phyloP scores from a whole-genome alignment of 2,113 vertebrate species.

The Siniperca chuatsi region DNA sequence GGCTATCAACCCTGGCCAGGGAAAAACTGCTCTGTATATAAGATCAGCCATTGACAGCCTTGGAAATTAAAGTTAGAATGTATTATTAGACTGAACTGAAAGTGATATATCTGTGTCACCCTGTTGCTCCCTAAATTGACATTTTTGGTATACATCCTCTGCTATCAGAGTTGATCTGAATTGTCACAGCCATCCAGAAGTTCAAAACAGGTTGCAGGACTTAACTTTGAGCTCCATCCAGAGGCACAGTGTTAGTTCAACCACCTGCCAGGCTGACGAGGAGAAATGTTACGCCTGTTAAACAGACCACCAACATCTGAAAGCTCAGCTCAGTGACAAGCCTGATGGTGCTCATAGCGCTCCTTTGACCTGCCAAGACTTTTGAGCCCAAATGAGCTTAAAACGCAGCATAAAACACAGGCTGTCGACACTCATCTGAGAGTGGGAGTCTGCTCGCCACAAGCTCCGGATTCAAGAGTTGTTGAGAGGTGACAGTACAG shows the following conservation, averaged over 20 bases:
- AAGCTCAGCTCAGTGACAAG: constrained; percentile 52
- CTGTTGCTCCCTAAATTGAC: background rate
- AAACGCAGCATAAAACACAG: constrained; percentile 66
- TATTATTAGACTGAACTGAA: constrained; percentile 4
- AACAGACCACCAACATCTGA: constrained; percentile 61
- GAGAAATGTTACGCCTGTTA: constrained; percentile 62
- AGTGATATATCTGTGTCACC: background rate
- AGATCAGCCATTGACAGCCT: constrained; percentile 14
- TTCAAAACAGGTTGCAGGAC: constrained; percentile 36
- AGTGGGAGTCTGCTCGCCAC: constrained; percentile 31
- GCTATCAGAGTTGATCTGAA: constrained; percentile 12
- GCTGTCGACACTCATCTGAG: constrained; percentile 46
- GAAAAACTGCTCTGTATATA: constrained; percentile 16
- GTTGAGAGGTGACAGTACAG: constrained; percentile 53
- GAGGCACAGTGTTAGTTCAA: constrained; percentile 47
- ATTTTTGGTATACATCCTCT: background rate
- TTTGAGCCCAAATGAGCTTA: constrained; percentile 71
- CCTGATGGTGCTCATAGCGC: constrained; percentile 49
- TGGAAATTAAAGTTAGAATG: constrained; percentile 7
- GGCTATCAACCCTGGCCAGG: constrained; percentile 23
- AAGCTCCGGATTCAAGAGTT: constrained; percentile 34
- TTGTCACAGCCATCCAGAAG: background rate
- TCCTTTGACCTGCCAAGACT: constrained; percentile 64
- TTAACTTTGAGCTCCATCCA: constrained; percentile 46
- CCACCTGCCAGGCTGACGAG: constrained; percentile 58